Percentiles rank a stretch among this genome's conserved stretches.
Evolutionary conservation across 2,797 vertebrate species (phyloP).

Genomic region (Gallinago solitaria): DNA sequence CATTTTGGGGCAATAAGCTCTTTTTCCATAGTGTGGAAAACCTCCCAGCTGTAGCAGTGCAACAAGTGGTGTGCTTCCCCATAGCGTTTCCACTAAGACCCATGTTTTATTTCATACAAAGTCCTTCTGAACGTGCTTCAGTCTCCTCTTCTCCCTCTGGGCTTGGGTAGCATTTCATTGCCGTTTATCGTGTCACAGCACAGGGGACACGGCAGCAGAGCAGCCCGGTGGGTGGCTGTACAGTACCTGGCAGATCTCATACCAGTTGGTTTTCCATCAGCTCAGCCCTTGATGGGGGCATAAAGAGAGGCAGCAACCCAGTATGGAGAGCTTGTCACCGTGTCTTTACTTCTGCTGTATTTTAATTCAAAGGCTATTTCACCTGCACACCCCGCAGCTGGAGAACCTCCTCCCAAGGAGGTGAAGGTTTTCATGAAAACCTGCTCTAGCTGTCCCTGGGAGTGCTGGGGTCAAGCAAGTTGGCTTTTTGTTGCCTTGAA

Average conservation of each 20-base stretch:
- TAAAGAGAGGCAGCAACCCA: neutral
- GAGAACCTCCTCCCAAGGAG: neutral
- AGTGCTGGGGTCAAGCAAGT: neutral
- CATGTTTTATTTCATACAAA: neutral
- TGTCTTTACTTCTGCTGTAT: neutral
- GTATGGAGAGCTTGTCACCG: accelerated
- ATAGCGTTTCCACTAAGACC: neutral
- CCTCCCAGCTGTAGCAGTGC: neutral
- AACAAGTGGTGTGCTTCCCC: neutral
- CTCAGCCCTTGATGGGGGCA: neutral
- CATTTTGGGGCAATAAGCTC: neutral
- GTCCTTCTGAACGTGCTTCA: accelerated
- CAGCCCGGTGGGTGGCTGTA: neutral
- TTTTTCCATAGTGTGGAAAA: neutral
- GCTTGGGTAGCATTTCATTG: neutral
- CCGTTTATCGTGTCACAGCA: accelerated
- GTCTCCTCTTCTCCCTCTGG: neutral
- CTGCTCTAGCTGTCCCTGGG: neutral
- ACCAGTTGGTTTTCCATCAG: neutral
- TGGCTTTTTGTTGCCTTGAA: neutral
- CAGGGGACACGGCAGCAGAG: neutral
- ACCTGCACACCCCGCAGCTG: neutral
- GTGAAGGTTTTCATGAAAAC: neutral
- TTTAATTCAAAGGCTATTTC: neutral
- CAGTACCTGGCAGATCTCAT: accelerated